Evolutionary conservation across 2,888 invertebrate genomes (phyloP).

Genomic region (Disparrhopalites patrizii): DNA sequence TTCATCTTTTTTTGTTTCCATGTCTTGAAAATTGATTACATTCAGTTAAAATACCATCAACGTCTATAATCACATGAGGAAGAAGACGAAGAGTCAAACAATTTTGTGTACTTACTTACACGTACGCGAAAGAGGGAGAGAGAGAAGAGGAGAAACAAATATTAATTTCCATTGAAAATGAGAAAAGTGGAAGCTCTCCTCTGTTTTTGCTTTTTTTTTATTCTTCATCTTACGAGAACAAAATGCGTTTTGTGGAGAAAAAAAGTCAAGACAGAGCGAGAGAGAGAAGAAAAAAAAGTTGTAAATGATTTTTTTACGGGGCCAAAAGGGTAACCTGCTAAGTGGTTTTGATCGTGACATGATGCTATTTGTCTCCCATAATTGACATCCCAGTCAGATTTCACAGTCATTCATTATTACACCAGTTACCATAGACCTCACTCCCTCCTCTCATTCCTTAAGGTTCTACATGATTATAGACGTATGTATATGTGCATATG

Average conservation of each 20-base stretch:
- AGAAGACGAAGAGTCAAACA: too few species aligned
- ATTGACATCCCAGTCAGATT: conserved; percentile 39
- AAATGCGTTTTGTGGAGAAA: too few species aligned
- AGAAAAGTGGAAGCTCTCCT: conserved; percentile 9
- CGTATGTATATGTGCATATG: too few species aligned
- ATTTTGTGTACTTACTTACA: not conserved
- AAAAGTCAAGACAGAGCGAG: conserved; percentile 1
- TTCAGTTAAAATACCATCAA: too few species aligned
- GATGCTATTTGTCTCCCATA: conserved; percentile 45
- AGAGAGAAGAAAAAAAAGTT: conserved; percentile 10
- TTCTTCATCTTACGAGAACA: too few species aligned
- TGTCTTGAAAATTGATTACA: too few species aligned
- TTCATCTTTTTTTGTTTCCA: too few species aligned
- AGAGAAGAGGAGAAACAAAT: conserved; percentile 6
- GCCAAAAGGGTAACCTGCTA: conserved; percentile 31
- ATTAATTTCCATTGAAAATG: conserved; percentile 2
- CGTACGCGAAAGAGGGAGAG: not conserved
- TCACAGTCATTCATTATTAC: conserved; percentile 33
- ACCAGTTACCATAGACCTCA: conserved; percentile 20
- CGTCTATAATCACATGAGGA: too few species aligned
- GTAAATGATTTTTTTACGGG: conserved; percentile 23
- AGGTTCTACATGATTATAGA: too few species aligned
- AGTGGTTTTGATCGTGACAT: conserved; percentile 47
- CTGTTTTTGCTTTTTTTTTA: too few species aligned
- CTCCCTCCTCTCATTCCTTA: too few species aligned